Evolutionary conservation across 2,797 vertebrate species (phyloP), one percentile per base, ranked within the genome.

Genomic region (Poecilia picta): DNA sequence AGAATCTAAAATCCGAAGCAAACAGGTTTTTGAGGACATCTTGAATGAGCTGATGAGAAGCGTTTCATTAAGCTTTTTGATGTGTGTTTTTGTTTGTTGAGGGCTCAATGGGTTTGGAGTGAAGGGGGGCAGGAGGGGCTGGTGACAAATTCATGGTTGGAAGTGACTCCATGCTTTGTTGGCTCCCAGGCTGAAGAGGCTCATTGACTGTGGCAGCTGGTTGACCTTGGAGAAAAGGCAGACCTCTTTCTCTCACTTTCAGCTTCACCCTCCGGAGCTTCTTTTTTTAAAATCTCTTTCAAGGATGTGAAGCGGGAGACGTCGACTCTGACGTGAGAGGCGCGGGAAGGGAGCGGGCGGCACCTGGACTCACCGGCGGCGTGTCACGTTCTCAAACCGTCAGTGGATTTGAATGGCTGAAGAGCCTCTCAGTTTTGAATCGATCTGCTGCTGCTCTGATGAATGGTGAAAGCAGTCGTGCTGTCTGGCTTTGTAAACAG

Each of bases 151-250:
- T 59, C 80, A 72, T 64, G 77, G 78, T 70, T 46, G 78, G 77
- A 85, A 81, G 55, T 70, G 81, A 89, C 78, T 73, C 59, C 13
- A 73, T 81, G 82, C 85, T 88, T 89, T 90, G 88, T 89, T 91
- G 85, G 87, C 78, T 91, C 85, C 82, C 81, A 79, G 83, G 82
- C 85, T 79, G 82, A 87, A 93, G 88, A 89, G 81, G 78, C 83
- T 92, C 87, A 88, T 89, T 86, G 85, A 86, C 81, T 80, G 82
- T 87, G 91, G 87, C 90, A 84, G 89, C 87, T 89, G 86, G 85
- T 87, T 91, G 88, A 94, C 92, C 92, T 94, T 93, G 91, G 82
- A 83, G 80, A 20, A 75, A 80, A 88, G 85, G 49, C 80, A 82
- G 85, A 91, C 85, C 85, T 83, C 88, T 88, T 89, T 85, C 85